A percentile compares a stretch with the other conserved stretches of the same genome.
Evolutionary conservation across 2,888 invertebrate species (phyloP).

Genomic region (Campoplex capitator): DNA sequence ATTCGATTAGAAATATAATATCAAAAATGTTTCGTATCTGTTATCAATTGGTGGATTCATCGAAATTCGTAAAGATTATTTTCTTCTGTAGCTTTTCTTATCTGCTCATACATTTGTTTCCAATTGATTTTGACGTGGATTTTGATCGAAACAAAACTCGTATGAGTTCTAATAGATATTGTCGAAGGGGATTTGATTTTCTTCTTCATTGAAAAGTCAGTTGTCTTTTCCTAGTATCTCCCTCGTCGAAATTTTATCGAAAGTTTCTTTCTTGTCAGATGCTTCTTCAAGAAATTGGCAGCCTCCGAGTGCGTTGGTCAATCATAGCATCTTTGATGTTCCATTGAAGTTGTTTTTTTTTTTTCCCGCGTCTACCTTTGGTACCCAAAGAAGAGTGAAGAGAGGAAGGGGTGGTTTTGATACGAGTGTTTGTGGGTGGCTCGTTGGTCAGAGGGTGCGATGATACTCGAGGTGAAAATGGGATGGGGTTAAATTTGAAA

Average conservation of each 20-base stretch:
- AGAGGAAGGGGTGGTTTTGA: not conserved
- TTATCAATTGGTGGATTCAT: too few species aligned
- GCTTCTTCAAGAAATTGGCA: not conserved
- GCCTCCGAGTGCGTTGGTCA: not conserved
- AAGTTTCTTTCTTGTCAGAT: not conserved
- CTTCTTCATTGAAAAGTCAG: too few species aligned
- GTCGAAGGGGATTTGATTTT: too few species aligned
- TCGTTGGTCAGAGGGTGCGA: constrained; percentile 23
- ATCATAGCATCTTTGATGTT: not conserved
- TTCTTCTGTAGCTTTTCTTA: too few species aligned
- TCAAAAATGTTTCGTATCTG: not conserved
- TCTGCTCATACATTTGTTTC: too few species aligned
- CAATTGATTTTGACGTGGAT: too few species aligned
- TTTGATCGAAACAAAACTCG: too few species aligned
- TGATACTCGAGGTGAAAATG: constrained; percentile 61
- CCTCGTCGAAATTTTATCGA: not conserved
- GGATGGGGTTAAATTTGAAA: constrained; percentile 84
- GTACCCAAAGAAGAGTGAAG: not conserved
- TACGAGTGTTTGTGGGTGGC: not conserved
- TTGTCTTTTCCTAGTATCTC: not conserved
- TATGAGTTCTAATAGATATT: too few species aligned
- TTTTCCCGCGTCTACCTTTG: not conserved
- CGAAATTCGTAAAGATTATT: too few species aligned
- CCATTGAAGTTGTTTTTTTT: not conserved
- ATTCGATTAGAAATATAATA: not conserved